Conservation (phyloP, 2,113 vertebrate genomes). For the Sinocyclocheilus rhinocerous region DNA sequence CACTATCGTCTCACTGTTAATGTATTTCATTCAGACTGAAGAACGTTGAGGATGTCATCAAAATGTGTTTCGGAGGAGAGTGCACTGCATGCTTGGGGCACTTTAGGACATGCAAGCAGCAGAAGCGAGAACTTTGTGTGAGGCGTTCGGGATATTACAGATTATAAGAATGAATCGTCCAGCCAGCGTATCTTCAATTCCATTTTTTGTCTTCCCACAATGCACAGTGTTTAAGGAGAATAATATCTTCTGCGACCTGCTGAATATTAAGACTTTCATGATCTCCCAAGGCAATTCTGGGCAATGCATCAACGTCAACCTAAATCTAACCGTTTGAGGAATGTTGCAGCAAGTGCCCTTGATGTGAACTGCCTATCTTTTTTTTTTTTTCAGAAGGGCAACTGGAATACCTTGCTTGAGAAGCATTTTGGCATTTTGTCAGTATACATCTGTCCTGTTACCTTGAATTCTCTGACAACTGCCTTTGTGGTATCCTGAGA, state of each 20-base stretch:
- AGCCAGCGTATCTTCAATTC: constrained; percentile 35
- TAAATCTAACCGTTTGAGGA: constrained; percentile 1
- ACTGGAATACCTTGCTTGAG: constrained; percentile 20
- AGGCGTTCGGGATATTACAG: background rate
- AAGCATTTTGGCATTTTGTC: constrained; percentile 23
- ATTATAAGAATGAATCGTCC: background rate
- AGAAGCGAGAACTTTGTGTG: background rate
- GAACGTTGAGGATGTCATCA: background rate
- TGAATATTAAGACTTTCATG: constrained; percentile 4
- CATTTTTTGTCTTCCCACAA: constrained; percentile 21
- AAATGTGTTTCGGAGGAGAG: background rate
- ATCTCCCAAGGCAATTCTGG: background rate
- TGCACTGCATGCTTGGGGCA: constrained; percentile 18
- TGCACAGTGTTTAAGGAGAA: background rate
- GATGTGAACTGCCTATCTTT: constrained; percentile 18
- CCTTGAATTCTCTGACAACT: constrained; percentile 19
- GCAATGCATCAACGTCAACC: background rate
- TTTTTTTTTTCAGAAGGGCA: background rate
- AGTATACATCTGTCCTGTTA: background rate
- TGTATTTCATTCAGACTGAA: background rate
- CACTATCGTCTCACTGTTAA: background rate
- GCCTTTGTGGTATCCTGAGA: constrained; percentile 25
- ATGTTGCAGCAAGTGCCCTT: constrained; percentile 41
- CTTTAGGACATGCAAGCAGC: constrained; percentile 13
- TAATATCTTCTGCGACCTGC: background rate